Evolutionary conservation across 2,113 vertebrate genomes (phyloP).

Genomic region (Thomomys bottae): DNA sequence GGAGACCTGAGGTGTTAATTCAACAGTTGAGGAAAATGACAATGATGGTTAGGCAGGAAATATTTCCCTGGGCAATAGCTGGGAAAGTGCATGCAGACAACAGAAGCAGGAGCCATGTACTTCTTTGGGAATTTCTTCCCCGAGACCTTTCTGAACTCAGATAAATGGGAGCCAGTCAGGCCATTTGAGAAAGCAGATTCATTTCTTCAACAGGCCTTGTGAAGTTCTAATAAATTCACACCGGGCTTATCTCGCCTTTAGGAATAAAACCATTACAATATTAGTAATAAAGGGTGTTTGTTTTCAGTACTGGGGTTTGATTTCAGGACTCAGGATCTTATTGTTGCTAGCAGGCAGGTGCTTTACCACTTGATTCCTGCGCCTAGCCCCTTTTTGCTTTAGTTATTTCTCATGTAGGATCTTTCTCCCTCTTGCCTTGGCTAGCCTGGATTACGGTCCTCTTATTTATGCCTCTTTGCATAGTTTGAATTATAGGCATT

Average conservation of each 20-base stretch:
- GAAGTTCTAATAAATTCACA: background rate
- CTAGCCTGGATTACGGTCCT: too few relatives aligned
- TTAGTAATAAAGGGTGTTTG: background rate
- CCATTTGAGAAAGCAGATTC: background rate
- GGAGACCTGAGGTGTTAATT: constrained; percentile 60
- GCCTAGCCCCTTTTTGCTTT: too few relatives aligned
- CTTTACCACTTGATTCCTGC: too few relatives aligned
- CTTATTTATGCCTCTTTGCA: too few relatives aligned
- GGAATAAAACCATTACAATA: background rate
- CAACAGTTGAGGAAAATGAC: background rate
- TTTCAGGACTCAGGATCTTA: too few relatives aligned
- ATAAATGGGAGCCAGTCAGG: background rate
- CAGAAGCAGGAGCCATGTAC: background rate
- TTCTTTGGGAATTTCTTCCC: too few relatives aligned
- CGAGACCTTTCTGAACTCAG: background rate
- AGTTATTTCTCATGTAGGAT: too few relatives aligned
- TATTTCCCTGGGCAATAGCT: background rate
- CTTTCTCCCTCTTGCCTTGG: too few relatives aligned
- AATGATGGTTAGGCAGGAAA: background rate
- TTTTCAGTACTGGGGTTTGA: too few relatives aligned
- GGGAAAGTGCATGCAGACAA: background rate
- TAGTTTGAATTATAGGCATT: too few relatives aligned
- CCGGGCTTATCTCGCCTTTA: background rate
- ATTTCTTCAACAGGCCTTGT: background rate
- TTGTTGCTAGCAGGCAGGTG: too few relatives aligned